Evolutionary conservation across 2,888 invertebrate genomes (phyloP).

Genomic region (Campopleginae sp.): DNA sequence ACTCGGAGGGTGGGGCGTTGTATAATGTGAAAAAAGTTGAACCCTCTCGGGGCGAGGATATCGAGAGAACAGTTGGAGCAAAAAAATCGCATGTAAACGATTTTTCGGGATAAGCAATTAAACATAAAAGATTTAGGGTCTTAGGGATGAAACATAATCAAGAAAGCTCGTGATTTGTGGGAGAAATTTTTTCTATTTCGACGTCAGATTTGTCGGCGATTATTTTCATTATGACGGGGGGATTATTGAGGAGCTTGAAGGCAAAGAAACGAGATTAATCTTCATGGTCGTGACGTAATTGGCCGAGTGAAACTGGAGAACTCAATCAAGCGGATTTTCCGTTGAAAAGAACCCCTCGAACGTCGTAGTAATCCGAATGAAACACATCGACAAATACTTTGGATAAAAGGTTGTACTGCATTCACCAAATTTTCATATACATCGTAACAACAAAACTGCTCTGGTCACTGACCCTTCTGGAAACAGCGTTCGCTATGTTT

Average conservation of each 20-base stretch:
- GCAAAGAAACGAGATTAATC: conserved; percentile 7
- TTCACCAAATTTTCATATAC: background rate
- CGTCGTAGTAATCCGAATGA: conserved; percentile 61
- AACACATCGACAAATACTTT: conserved; percentile 65
- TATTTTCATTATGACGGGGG: conserved; percentile 72
- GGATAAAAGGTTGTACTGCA: conserved; percentile 55
- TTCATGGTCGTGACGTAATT: conserved; percentile 61
- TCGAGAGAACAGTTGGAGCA: background rate
- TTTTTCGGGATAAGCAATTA: conserved; percentile 10
- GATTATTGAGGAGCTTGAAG: conserved; percentile 67
- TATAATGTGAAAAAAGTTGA: conserved; percentile 46
- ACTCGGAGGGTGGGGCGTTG: background rate
- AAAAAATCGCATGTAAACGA: background rate
- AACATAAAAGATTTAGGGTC: background rate
- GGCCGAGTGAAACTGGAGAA: conserved; percentile 64
- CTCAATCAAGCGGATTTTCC: conserved; percentile 52
- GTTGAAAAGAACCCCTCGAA: background rate
- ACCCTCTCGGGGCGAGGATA: conserved; percentile 17
- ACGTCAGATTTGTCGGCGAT: conserved; percentile 72
- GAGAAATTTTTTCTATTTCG: conserved; percentile 6
- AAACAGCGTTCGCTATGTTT: background rate
- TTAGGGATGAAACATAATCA: background rate
- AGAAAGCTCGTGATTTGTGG: background rate
- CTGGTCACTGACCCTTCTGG: background rate
- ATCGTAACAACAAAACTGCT: conserved; percentile 2